These are phyloP conservation scores for Heliconius charithonia DNA, from an alignment of 2,888 invertebrate genomes.

Conservation along the genomic window DNA sequence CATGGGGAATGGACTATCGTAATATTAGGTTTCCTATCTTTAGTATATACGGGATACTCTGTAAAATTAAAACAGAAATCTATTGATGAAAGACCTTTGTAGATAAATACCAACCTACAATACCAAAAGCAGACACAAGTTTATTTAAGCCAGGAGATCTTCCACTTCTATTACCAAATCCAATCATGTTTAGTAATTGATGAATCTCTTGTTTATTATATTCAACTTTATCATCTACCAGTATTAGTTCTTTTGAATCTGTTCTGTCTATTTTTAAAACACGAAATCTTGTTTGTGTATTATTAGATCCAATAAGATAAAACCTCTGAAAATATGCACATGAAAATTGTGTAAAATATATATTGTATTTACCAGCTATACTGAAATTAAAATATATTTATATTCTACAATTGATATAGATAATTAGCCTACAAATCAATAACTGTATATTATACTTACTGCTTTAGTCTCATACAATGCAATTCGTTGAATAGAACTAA, in stretches of 20 bases:
- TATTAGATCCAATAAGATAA: slow-evolving; percentile 97
- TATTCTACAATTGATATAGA: neutral
- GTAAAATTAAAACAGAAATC: neutral
- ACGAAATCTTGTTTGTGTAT: slow-evolving; percentile 94
- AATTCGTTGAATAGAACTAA: slow-evolving; percentile 95
- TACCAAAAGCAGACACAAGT: slow-evolving; percentile 96
- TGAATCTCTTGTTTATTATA: slow-evolving; percentile 94
- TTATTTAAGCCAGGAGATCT: slow-evolving; percentile 86
- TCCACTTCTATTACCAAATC: slow-evolving; percentile 81
- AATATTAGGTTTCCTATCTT: neutral
- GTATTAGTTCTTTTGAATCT: slow-evolving; percentile 89
- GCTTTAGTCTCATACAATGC: slow-evolving; percentile 97
- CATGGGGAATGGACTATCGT: no score
- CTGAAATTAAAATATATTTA: neutral
- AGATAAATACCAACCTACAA: slow-evolving; percentile 87
- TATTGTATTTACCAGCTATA: neutral
- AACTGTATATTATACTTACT: slow-evolving; percentile 82
- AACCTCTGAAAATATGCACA: slow-evolving; percentile 86
- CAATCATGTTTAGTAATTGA: slow-evolving; percentile 89
- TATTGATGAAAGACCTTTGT: no score
- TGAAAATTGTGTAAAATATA: neutral
- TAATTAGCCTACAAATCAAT: neutral
- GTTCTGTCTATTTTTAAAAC: slow-evolving; percentile 97
- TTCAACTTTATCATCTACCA: slow-evolving; percentile 96
- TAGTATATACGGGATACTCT: neutral